Percentiles rank a stretch among this genome's conserved stretches.
These are phyloP conservation scores for Myripristis murdjan DNA, from an alignment of 2,797 vertebrate species.

Conservation along the genomic window DNA sequence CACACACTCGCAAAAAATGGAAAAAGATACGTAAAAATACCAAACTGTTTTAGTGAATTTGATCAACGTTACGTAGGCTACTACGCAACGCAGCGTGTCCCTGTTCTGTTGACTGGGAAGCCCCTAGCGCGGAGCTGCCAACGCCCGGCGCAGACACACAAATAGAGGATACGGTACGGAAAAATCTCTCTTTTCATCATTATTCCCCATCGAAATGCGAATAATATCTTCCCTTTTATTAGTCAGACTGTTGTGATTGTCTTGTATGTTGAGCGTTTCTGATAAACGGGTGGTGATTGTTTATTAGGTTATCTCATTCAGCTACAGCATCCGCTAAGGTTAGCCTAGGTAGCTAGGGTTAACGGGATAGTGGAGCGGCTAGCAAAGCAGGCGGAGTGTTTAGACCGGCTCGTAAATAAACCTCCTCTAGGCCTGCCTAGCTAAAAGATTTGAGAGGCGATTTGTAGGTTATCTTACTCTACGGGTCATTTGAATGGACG, in stretches of 20 bases:
- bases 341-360: slow-evolving; percentile 43
- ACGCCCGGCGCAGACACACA: slow-evolving; percentile 88
- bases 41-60: not conserved
- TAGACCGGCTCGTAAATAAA: not conserved
- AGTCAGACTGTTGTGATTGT: fast-evolving
- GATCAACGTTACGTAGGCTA: slow-evolving; percentile 16
- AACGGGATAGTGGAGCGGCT: slow-evolving; percentile 33
- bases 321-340: slow-evolving; percentile 64
- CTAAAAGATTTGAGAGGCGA: fast-evolving
- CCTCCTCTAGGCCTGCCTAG: fast-evolving
- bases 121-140: slow-evolving; percentile 88
- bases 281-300: not conserved
- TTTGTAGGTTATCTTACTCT: fast-evolving
- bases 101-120: slow-evolving; percentile 84
- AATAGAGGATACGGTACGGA: slow-evolving; percentile 82
- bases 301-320: slow-evolving; percentile 22
- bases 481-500: fast-evolving
- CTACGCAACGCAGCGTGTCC: slow-evolving; percentile 75
- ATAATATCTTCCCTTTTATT: not conserved
- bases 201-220: fast-evolving
- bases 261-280: fast-evolving
- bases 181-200: not conserved
- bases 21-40: too few relatives aligned
- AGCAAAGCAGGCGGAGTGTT: not conserved
- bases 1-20: too few relatives aligned